phyloP scores from a whole-genome alignment of 1,140 invertebrate species.

The Sinonovacula constricta region DNA sequence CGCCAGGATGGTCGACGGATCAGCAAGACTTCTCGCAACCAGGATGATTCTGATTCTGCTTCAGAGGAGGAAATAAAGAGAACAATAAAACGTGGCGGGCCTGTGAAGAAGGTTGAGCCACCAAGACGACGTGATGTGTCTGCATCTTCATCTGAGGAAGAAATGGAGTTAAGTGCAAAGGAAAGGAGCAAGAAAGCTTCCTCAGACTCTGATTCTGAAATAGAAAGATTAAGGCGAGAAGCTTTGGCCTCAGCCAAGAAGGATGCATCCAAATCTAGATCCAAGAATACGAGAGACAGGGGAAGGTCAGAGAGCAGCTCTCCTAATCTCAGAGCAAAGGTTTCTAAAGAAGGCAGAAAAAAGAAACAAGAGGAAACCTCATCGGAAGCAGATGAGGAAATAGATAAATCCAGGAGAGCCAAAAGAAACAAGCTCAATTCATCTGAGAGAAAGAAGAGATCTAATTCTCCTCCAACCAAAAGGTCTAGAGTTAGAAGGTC shows the following conservation, averaged over 20 bases:
- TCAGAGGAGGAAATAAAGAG: background rate
- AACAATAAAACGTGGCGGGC: too few relatives aligned
- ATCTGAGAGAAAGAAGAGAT: background rate
- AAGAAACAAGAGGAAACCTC: background rate
- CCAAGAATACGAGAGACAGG: background rate
- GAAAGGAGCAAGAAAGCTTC: conserved; percentile 1
- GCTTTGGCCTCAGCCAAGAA: conserved; percentile 28
- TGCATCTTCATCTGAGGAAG: conserved; percentile 34
- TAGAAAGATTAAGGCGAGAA: conserved; percentile 34
- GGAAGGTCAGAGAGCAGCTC: background rate
- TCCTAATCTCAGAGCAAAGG: background rate
- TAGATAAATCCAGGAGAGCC: background rate
- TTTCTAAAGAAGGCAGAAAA: background rate
- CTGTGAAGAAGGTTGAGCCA: too few relatives aligned
- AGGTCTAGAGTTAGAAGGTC: background rate
- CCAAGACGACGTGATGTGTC: background rate
- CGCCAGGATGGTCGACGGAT: conserved; percentile 2
- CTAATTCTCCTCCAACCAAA: background rate
- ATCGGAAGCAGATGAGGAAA: background rate
- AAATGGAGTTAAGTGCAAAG: conserved; percentile 6
- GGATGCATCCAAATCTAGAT: background rate
- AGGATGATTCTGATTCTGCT: background rate
- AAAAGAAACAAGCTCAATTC: background rate
- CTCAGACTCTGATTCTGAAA: conserved; percentile 26
- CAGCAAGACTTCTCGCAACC: too few relatives aligned